Evolutionary conservation across 2,113 vertebrate genomes (phyloP), one percentile per base, ranked within the genome.

Genomic region (Coracopsis vasa): DNA sequence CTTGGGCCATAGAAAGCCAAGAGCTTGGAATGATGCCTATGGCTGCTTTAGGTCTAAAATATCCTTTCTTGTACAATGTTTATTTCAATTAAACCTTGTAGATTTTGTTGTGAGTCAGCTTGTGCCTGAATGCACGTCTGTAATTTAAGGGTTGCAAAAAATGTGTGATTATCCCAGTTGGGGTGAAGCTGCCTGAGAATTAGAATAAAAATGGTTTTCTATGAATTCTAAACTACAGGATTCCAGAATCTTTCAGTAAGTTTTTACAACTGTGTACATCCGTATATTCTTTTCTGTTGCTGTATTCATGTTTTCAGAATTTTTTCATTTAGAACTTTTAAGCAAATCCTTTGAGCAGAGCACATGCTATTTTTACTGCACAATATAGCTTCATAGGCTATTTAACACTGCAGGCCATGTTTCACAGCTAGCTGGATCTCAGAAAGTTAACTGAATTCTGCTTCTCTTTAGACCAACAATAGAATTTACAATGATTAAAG

Each of bases 401-500:
- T 90, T 90, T 90, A 81, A 82, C 84, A 82, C 81, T 88, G 61
- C 7, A 2, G 39, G 29, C 35, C 25, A 21, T 75, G 62, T 65
- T 91, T 90, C 88, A 80, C 42, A 92, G 88, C 65, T 87, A 88
- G 39, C 41, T 86, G 44, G 18, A 69, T 82, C 56, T 79, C 33
- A 47, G 82, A 45, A 94, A 87, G 45, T 71, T 91, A 94, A 90
- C 56, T 16, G 72, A 92, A 92, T 79, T 85, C 79, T 92, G 33
- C 54, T 82, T 85, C 73, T 35, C n/a, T 93, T 94, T 71, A 94
- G 47, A 79, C 60, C 51, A 64, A 81, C 56, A 91, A 50, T 71
- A 90, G 81, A 53, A 92, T 87, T 94, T 79, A 19, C 44, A 69
- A 14, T 72, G 7, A 82, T 58, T 90, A 56, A 85, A 86, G 29